These are phyloP conservation scores for Meandrusa payeni DNA, from an alignment of 2,888 invertebrate species.

Conservation along the genomic window DNA sequence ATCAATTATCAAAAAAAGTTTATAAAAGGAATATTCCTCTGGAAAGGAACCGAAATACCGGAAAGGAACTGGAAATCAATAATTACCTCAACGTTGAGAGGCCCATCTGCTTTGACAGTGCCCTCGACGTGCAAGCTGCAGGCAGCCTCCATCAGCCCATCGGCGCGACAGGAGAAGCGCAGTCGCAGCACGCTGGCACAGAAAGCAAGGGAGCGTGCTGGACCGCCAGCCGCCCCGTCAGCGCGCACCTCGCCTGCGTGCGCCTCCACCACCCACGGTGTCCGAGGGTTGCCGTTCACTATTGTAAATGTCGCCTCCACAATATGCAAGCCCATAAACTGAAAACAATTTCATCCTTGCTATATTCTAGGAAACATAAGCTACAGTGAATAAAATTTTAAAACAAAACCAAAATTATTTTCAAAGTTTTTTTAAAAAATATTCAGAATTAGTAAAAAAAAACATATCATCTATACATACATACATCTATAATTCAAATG, in stretches of 20 bases:
- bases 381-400: too few species aligned
- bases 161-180: slow-evolving; percentile 73
- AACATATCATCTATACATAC: too few species aligned
- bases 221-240: slow-evolving; percentile 86
- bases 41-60: too few species aligned
- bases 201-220: slow-evolving; percentile 84
- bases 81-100: slow-evolving; percentile 90
- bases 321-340: slow-evolving; percentile 93
- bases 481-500: too few species aligned
- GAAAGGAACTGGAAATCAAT: too few species aligned
- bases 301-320: slow-evolving; percentile 83
- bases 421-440: too few species aligned
- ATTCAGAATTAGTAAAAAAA: too few species aligned
- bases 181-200: slow-evolving; percentile 86
- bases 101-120: slow-evolving; percentile 89
- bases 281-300: slow-evolving; percentile 70
- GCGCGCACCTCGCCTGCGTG: slow-evolving; percentile 86
- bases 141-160: slow-evolving; percentile 86
- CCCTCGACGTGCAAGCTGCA: slow-evolving; percentile 89
- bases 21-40: too few species aligned
- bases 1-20: too few species aligned
- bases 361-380: too few species aligned
- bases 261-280: slow-evolving; percentile 86
- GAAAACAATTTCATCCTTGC: slow-evolving; percentile 28
- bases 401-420: too few species aligned